Base-by-base conservation (phyloP, 2,113 vertebrate species). In the Notothenia coriiceps region DNA sequence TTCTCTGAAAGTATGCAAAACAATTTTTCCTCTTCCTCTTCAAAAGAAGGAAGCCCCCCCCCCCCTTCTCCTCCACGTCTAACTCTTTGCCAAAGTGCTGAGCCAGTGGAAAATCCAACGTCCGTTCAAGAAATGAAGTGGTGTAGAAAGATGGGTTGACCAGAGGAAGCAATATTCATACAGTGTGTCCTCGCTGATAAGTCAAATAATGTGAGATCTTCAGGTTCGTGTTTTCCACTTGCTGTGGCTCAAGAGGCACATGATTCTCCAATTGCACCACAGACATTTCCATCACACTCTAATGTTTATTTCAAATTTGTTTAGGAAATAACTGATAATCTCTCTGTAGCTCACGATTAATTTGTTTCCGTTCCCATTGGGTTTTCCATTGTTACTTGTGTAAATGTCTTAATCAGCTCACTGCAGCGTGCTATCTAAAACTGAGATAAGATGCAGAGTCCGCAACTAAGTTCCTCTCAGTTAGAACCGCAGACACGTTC, bases 81-180 rank as follows among this genome's bases (percentile, higher is more conserved):
- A 79, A 80, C 52, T 71, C 81, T 87, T 84, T 82, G 74, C 85
- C 77, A 91, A 93, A 86, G 71, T 94, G 94, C 94, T 95, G 94
- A 95, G 90, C 86, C 84, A 91, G 93, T 94, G 94, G 95, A 94
- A 95, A 95, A 93, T 87, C 70, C 74, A 17, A 86, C 70, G 84
- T 89, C 81, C 55, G 63, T 77, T 86, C 70, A 87, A 90, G 86
- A 91, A 88, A 90, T 83, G 81, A 82, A 90, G 87, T 76, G 50
- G 78, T 85, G 80, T 40, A 81, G 82, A 89, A 76, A 91, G 91
- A 92, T 88, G n/a, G 70, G 81, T 89, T 92, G 92, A 92, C 93
- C 90, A 82, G 62, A 91, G 93, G 92, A 93, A 93, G 88, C 81
- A 90, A 89, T 94, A 88, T 88, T 92, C 91, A 94, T 84, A 86